Base-by-base conservation (phyloP, 2,113 vertebrate species). In the Lepisosteus oculatus region DNA sequence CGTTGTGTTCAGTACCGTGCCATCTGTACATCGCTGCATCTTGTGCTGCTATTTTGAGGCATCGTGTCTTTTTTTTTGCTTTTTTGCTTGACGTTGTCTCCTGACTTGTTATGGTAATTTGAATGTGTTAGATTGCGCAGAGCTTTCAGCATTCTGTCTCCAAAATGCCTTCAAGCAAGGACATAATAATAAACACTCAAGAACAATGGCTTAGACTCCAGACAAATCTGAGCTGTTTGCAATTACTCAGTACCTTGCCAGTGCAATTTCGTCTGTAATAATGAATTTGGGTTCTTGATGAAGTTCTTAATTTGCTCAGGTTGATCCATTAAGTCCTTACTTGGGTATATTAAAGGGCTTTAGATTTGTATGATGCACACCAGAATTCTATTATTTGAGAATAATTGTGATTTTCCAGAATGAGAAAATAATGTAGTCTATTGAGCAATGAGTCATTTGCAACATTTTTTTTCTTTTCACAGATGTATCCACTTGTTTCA, bases 91-190 rank as follows among this genome's bases (percentile, higher is more conserved):
- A 61, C 63, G 72, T 81, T 67, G 61, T 74, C 67, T 74, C 45
- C 75, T 29, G 72, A 78, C 72, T 76, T 78, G 77, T 72, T 70
- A 61, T 70, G 56, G 75, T 61, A 44, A 74, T 42, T 77, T 75
- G 66, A 72, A 80, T 81, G 74, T 77, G 74, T 67, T 76, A 85
- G 83, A 84, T 79, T 79, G 78, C 71, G 68, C 76, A 43, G 6
- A 47, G 0, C 61, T 57, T 67, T n/a, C 65, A 47, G 74, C 65
- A 55, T 63, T 74, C 72, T 44, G 77, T 79, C 76, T 76, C 6
- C 67, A 69, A 69, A 81, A 81, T 71, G 82, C 78, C 84, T 89
- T 73, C 75, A 72, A 85, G 84, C 84, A 80, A 88, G 79, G 82
- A 79, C 77, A 78, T 79, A 74, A 81, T 80, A 78, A 81, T 76